Conservation (phyloP, 2,888 invertebrate species). For the Trachelus tabidus region DNA sequence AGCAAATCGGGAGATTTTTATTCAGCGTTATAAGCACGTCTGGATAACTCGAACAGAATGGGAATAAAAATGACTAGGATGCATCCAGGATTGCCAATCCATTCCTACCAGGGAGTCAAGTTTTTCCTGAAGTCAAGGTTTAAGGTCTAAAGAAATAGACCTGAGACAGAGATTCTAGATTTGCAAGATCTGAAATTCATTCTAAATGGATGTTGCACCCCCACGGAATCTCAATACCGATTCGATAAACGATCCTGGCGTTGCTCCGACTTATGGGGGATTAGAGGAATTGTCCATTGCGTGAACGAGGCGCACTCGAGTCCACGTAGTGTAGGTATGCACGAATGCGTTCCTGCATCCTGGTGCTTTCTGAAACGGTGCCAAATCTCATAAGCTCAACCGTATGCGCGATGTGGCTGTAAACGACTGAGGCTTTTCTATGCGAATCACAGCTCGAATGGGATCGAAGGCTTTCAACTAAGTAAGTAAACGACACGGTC, state of each 20-base stretch:
- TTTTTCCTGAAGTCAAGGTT: background rate
- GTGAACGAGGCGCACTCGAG: background rate
- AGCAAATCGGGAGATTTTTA: background rate
- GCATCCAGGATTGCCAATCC: background rate
- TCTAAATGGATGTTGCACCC: background rate
- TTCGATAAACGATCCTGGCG: background rate
- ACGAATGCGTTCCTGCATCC: background rate
- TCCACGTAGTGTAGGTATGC: background rate
- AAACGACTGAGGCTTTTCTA: constrained; percentile 2
- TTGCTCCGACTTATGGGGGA: background rate
- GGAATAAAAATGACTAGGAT: background rate
- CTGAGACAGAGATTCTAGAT: background rate
- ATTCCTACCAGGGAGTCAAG: background rate
- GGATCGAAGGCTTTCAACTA: constrained; percentile 11
- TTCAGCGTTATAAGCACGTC: background rate
- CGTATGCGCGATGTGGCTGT: background rate
- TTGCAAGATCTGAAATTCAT: background rate
- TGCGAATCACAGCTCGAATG: constrained; percentile 9
- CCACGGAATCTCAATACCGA: background rate
- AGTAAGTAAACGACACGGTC: constrained; percentile 18
- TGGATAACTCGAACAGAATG: background rate
- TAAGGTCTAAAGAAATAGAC: background rate
- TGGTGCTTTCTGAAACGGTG: background rate
- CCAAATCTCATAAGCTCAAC: background rate
- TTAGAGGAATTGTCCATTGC: background rate